Evolutionary conservation across 2,113 vertebrate genomes (phyloP).

Genomic region (Origma solitaria): DNA sequence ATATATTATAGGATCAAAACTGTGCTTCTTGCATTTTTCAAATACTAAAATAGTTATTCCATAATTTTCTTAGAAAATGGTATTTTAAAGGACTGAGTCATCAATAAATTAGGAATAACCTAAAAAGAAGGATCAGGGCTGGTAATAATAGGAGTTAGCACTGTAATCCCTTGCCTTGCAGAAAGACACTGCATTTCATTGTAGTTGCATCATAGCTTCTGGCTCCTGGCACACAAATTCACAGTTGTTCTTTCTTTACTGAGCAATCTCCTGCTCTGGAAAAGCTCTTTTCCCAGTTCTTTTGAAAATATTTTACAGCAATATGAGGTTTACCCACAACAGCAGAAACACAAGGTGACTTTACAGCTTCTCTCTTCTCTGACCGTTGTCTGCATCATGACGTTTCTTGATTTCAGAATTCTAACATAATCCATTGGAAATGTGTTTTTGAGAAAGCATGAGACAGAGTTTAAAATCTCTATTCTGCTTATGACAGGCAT

Average conservation of each 20-base stretch:
- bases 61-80: not conserved
- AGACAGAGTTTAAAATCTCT: not conserved
- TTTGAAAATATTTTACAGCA: not conserved
- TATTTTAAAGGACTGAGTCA: not conserved
- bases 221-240: not conserved
- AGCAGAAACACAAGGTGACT: not conserved
- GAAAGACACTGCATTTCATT: not conserved
- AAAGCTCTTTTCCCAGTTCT: not conserved
- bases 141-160: not conserved
- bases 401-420: not conserved
- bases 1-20: not conserved
- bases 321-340: not conserved
- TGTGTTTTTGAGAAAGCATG: not conserved
- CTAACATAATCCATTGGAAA: not conserved
- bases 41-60: not conserved
- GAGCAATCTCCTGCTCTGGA: not conserved
- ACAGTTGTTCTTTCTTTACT: not conserved
- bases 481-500: conserved; percentile 9
- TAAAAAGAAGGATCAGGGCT: not conserved
- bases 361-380: not conserved
- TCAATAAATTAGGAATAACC: not conserved
- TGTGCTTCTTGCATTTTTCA: not conserved
- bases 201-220: not conserved
- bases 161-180: not conserved
- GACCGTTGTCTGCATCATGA: not conserved